These are phyloP conservation scores for Barnardius zonarius DNA, from an alignment of 2,113 vertebrate genomes.

Conservation along the genomic window DNA sequence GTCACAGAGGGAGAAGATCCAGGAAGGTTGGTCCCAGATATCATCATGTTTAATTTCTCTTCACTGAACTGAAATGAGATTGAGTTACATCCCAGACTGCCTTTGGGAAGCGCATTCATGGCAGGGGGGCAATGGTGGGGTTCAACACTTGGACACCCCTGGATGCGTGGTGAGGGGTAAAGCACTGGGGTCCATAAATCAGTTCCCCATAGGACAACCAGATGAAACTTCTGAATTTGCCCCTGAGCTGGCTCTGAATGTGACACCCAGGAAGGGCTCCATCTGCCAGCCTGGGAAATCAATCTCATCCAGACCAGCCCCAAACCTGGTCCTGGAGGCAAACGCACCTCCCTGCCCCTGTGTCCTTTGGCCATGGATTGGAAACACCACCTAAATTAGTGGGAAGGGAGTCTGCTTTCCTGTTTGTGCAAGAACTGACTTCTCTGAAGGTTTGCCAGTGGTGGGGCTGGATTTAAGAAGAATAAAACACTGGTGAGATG, in stretches of 20 bases:
- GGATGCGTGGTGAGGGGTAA: background rate
- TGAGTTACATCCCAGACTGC: background rate
- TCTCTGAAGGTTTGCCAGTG: slow-evolving; percentile 46
- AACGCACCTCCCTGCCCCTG: background rate
- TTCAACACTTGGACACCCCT: background rate
- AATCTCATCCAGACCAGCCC: background rate
- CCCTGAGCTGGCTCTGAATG: background rate
- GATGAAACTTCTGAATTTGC: background rate
- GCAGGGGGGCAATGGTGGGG: fast-evolving
- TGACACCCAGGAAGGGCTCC: background rate
- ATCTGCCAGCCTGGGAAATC: background rate
- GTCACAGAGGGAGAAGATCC: background rate
- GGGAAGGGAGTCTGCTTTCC: slow-evolving; percentile 40
- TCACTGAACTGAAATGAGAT: background rate
- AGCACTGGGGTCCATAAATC: background rate
- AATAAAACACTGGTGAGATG: background rate
- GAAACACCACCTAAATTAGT: background rate
- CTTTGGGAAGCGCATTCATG: background rate
- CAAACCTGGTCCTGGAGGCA: background rate
- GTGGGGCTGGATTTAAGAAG: background rate
- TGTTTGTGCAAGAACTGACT: slow-evolving; percentile 14
- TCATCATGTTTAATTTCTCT: background rate
- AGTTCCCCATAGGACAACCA: background rate
- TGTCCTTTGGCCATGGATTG: background rate
- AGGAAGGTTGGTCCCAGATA: background rate